These are phyloP conservation scores for Sinosuthora webbiana DNA, from an alignment of 2,113 vertebrate genomes.

Conservation along the genomic window DNA sequence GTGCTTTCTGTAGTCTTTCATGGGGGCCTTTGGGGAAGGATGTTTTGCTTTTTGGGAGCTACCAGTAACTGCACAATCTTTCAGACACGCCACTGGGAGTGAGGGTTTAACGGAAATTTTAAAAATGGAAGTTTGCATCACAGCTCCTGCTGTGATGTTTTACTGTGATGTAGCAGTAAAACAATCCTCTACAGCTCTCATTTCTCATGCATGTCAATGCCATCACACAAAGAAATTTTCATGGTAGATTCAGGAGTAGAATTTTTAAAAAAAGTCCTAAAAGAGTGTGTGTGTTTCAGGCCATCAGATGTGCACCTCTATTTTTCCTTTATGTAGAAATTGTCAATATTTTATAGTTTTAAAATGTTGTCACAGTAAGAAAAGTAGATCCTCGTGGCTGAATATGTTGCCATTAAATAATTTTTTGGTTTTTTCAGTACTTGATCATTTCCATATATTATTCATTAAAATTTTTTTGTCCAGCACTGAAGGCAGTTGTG, in stretches of 20 bases:
- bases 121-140: background rate
- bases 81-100: background rate
- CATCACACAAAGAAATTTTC: background rate
- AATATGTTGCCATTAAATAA: background rate
- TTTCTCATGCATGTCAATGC: background rate
- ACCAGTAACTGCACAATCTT: accelerated
- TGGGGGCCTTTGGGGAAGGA: background rate
- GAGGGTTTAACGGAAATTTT: background rate
- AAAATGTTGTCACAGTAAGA: background rate
- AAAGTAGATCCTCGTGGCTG: background rate
- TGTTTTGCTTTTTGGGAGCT: background rate
- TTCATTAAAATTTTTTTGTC: background rate
- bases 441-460: background rate
- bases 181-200: accelerated
- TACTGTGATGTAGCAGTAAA: background rate
- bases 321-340: background rate
- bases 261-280: background rate
- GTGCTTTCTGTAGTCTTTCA: accelerated
- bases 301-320: background rate
- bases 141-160: background rate
- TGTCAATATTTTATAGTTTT: background rate
- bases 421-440: accelerated
- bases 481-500: background rate
- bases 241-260: background rate
- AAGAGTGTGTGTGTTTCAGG: background rate